phyloP scores from a whole-genome alignment of 2,888 invertebrate genomes.

The Exocentrus adspersus region DNA sequence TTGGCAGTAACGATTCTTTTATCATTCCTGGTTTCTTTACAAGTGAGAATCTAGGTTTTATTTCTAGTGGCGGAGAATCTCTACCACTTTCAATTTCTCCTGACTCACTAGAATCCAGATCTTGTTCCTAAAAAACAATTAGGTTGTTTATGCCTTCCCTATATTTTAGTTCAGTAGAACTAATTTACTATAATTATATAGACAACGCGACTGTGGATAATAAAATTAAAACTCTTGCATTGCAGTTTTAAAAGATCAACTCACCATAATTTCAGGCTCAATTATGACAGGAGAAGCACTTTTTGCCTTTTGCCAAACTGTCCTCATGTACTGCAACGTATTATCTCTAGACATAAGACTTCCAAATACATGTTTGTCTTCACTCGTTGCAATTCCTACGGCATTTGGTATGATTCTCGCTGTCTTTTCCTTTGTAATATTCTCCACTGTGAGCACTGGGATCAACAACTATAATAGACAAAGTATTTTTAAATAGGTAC shows the following conservation, averaged over 20 bases:
- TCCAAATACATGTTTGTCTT: conserved; percentile 89
- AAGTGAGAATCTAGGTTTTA: conserved; percentile 41
- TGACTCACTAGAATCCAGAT: conserved; percentile 55
- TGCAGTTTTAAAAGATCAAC: conserved; percentile 13
- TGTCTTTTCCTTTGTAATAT: conserved; percentile 92
- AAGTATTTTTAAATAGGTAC: background rate
- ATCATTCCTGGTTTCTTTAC: conserved; percentile 36
- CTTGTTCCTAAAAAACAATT: conserved; percentile 51
- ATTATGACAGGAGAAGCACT: conserved; percentile 52
- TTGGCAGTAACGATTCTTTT: conserved; percentile 37
- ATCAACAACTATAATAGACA: conserved; percentile 78
- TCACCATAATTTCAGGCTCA: conserved; percentile 55
- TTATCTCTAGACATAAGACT: conserved; percentile 89
- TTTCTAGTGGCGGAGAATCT: conserved; percentile 50
- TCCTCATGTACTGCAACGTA: conserved; percentile 87
- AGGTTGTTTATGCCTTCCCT: no score
- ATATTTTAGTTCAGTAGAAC: no score
- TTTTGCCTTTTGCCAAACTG: conserved; percentile 80
- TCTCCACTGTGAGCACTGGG: conserved; percentile 84
- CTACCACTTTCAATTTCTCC: conserved; percentile 56
- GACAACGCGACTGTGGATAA: no score
- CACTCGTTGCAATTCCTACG: conserved; percentile 86
- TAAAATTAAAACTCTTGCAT: no score
- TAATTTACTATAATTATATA: no score
- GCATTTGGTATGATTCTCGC: conserved; percentile 95